Evolutionary conservation across 2,113 vertebrate species (phyloP), one percentile per base, ranked within the genome.

Genomic region (Agapornis roseicollis): DNA sequence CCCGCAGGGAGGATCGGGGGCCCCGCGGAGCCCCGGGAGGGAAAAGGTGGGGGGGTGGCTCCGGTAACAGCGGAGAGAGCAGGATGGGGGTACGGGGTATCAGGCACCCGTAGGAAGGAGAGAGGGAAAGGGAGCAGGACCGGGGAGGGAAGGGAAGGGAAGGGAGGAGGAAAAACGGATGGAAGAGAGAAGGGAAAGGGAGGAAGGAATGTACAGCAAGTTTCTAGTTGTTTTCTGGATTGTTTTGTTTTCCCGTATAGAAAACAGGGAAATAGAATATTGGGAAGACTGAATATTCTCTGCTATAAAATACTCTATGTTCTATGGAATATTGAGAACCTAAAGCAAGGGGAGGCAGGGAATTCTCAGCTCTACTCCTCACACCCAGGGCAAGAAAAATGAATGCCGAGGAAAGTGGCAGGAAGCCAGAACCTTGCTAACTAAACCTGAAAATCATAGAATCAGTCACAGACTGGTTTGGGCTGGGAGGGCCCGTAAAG

Each of bases 321-420:
- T n/a, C 55, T 4, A 35, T 10, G 20, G 33, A 58, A 58, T 58
- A 41, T 1, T 3, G 25, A 74, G 46, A 37, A 22, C 31, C 35
- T 19, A 31, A 76, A 39, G 27, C 31, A 64, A 47, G 5, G 25
- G 11, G n/a, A 73, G 27, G 49, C 55, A 42, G 37, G 2, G 7
- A 31, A 68, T 29, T 55, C 78, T 69, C 72, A 53, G 73, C 88
- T 93, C 64, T 79, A 37, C 25, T 44, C 39, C 4, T 39, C 39
- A 39, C n/a, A 39, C 41, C 16, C 8, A 28, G 4, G 7, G 31
- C 24, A 50, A 31, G 50, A 64, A 72, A 81, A 60, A 31, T 4
- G 9, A 68, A 81, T 0, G 0, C 47, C 27, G n/a, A 49, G 27
- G 16, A 49, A 52, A 72, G 63, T 7, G 5, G 10, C 29, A 27